Conservation (phyloP, 2,113 vertebrate species). For the Etia nguti region DNA sequence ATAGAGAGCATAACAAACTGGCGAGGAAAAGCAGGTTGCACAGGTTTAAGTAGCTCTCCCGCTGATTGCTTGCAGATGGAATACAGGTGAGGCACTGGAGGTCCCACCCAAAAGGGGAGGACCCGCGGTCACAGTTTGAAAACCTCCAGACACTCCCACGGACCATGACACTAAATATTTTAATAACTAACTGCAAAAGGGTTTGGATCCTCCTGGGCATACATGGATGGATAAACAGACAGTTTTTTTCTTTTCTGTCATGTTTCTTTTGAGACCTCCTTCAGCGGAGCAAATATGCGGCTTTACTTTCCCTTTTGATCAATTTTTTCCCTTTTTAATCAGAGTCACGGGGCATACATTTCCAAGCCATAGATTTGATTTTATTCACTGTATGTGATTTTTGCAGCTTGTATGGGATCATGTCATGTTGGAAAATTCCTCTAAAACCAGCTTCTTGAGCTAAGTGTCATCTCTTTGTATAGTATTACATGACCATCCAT, state of each 20-base stretch:
- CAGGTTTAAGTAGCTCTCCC: not conserved
- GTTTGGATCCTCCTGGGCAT: not conserved
- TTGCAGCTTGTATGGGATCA: not conserved
- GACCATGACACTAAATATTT: not conserved
- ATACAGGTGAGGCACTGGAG: not conserved
- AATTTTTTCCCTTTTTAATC: accelerated
- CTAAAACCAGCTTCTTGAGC: not conserved
- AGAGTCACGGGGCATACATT: not conserved
- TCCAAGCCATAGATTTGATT: not conserved
- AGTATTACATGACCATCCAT: not conserved
- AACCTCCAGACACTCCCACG: not conserved
- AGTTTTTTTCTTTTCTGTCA: not conserved
- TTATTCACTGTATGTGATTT: not conserved
- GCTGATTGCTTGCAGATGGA: not conserved
- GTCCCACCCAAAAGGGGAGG: not conserved
- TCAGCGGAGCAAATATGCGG: accelerated
- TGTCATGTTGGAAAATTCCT: not conserved
- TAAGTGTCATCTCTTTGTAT: not conserved
- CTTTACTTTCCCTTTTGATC: not conserved
- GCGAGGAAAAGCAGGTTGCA: not conserved
- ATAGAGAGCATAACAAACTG: accelerated
- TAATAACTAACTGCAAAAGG: not conserved
- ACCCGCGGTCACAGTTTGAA: not conserved
- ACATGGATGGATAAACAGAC: accelerated
- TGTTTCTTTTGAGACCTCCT: not conserved